Evolutionary conservation across 2,888 invertebrate genomes (phyloP).

Genomic region (Cantharis nigra): DNA sequence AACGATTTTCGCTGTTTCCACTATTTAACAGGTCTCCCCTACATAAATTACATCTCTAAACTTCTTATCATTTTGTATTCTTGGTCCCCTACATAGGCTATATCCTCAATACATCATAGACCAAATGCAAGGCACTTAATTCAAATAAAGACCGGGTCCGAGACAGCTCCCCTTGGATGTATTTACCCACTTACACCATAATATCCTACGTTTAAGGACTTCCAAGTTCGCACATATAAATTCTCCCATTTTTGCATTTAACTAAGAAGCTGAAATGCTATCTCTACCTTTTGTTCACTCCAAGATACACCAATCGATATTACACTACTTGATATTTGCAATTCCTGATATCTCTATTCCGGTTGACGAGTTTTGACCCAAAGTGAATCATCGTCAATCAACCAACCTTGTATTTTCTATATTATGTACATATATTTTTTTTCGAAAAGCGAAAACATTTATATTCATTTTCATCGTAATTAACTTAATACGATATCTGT

Average conservation of each 20-base stretch:
- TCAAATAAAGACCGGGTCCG: neutral
- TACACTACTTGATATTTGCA: neutral
- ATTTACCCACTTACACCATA: neutral
- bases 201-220: neutral
- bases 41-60: neutral
- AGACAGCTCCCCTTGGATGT: neutral
- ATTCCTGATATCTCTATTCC: neutral
- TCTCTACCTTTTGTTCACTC: neutral
- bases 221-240: neutral
- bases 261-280: no score
- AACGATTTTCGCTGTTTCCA: neutral
- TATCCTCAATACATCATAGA: neutral
- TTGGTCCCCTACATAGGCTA: neutral
- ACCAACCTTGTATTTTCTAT: neutral
- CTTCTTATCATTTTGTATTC: neutral
- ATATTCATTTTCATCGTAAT: neutral
- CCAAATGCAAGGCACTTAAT: neutral
- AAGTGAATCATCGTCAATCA: neutral
- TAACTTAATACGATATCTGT: neutral
- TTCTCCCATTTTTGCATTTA: neutral
- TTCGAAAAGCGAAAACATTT: neutral
- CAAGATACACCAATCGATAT: neutral
- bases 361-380: neutral
- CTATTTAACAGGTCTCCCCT: neutral
- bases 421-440: neutral